phyloP scores from a whole-genome alignment of 2,888 invertebrate species.

The Labia minor region DNA sequence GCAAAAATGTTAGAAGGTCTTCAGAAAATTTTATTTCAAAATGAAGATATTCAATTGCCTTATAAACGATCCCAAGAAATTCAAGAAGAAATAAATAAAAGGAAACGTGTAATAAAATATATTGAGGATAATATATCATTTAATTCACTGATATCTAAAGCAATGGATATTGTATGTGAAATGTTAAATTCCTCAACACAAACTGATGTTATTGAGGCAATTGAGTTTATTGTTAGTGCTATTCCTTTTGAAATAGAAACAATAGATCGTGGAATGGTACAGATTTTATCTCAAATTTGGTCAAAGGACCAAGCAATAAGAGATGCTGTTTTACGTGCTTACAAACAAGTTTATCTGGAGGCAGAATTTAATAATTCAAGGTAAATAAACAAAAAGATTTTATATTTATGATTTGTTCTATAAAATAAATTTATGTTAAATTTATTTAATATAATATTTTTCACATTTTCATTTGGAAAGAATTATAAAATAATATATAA shows the following conservation, averaged over 20 bases:
- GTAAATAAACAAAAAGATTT: constrained; percentile 29
- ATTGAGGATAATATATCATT: constrained; percentile 15
- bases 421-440: constrained; percentile 33
- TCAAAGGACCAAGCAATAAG: constrained; percentile 59
- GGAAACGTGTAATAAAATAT: constrained; percentile 8
- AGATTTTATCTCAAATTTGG: constrained; percentile 69
- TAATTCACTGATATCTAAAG: constrained; percentile 16
- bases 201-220: constrained; percentile 54
- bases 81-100: constrained; percentile 8
- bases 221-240: constrained; percentile 75
- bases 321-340: constrained; percentile 66
- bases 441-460: too few relatives aligned
- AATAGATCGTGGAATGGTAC: constrained; percentile 57
- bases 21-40: background rate
- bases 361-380: constrained; percentile 42
- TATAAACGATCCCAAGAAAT: background rate
- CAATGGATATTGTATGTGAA: constrained; percentile 20
- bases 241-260: constrained; percentile 66
- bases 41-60: background rate
- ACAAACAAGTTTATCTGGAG: constrained; percentile 57
- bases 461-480: constrained; percentile 32
- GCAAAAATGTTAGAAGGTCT: background rate
- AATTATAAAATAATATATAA: too few relatives aligned
- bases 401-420: constrained; percentile 32
- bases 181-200: constrained; percentile 22